Evolutionary conservation across 2,797 vertebrate genomes (phyloP).

Genomic region (Phalanger gymnotis): DNA sequence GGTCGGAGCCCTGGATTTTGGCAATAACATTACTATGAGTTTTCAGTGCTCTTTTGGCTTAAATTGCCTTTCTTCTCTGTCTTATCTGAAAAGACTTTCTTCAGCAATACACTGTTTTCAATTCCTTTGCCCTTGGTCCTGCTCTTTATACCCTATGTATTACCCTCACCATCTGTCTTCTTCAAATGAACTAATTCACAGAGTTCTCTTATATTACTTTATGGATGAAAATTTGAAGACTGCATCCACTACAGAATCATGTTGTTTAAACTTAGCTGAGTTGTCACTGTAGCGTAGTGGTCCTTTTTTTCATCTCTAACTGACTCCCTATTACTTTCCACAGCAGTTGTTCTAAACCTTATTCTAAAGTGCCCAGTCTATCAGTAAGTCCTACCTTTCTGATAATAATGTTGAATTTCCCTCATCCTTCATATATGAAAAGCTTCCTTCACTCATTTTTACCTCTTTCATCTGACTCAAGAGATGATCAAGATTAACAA

Average conservation of each 20-base stretch:
- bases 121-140: not conserved
- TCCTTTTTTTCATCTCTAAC: not conserved
- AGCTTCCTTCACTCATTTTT: not conserved
- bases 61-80: not conserved
- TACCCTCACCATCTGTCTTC: not conserved
- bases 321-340: not conserved
- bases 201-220: not conserved
- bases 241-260: not conserved
- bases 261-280: not conserved
- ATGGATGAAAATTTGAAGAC: not conserved
- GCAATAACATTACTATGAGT: not conserved
- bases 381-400: not conserved
- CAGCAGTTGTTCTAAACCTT: not conserved
- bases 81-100: not conserved
- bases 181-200: not conserved
- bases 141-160: not conserved
- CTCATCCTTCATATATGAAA: not conserved
- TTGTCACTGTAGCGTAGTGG: not conserved
- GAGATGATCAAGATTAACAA: not conserved
- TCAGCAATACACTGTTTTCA: not conserved
- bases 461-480: not conserved
- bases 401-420: not conserved
- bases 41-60: not conserved
- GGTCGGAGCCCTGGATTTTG: not conserved
- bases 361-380: not conserved